Base-by-base conservation (phyloP, 2,888 invertebrate genomes). In the Thymelicus sylvestris region DNA sequence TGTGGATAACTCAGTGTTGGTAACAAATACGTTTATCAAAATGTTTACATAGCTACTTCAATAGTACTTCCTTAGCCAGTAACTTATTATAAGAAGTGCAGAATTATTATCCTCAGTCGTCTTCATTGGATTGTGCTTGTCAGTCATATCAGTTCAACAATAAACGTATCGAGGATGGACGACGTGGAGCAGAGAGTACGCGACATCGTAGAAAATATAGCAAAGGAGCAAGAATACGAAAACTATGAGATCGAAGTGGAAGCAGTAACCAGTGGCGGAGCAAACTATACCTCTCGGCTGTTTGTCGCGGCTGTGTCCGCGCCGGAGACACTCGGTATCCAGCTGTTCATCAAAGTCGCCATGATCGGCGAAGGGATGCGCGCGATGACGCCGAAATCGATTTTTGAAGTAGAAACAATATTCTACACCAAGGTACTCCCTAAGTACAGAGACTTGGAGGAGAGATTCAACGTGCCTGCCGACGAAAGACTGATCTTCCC, bases 281-380 rank as follows among this genome's bases (percentile, higher is more conserved):
- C 83, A 0, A 89, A 88, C 75, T 88, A 83, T 73, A 85, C 86
- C 0, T 86, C 89, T 0, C 75, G 76, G 12, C 71, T 88, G 1
- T 84, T 79, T 69, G 67, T 75, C 39, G 80, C 79, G 1, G 80
- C 78, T 6, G 74, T 88, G 48, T 74, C 75, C 4, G 77, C 79
- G 2, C 71, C 74, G 0, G 71, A 77, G 8, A 80, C 78, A 66
- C 77, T 79, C 6, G 77, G 78, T 55, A 71, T 80, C 0, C 77
- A 77, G n/a, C 67, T 80, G 0, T 81, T 80, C 55, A 79, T 77
- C 8, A 81, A 81, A 75, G 74, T 78, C 0, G 77, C 79, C 0
- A 73, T 67, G 2, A 8, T 78, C 0, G 72, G 77, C 0, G 81
- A 81, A 19, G 70, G 75, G 41, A 67, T 80, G 10, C 74, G 80